Base-by-base conservation (phyloP, 2,888 invertebrate genomes). In the Colletes collaris region DNA sequence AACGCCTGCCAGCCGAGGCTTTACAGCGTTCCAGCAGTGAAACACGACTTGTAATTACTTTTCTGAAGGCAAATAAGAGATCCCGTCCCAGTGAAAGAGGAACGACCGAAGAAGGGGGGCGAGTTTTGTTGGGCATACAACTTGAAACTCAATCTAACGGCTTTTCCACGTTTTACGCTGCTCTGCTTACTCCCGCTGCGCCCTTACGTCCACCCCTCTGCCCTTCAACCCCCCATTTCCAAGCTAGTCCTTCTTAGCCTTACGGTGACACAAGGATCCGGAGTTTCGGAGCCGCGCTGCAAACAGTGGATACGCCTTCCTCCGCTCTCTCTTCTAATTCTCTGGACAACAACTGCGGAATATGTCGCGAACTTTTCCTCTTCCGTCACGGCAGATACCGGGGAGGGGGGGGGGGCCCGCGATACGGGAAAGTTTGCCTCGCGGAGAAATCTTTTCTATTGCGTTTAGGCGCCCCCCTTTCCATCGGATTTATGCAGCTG, bases 121-220 rank as follows among this genome's bases (percentile, higher is more conserved):
- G 84, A 86, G 85, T 89, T 87, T 62, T 86, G 88, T 89, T 87
- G 86, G 44, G 86, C 84, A 84, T 81, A 88, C 88, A 87, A 88
- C 89, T 89, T 87, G 89, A 89, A 89, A 89, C 89, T 89, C 89
- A 89, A 89, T 89, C 89, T 87, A 86, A 87, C 86, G 66, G 80
- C 73, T 82, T 70, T 79, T 66, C 75, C 73, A 66, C 75, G 73
- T 78, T 76, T 76, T 75, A 77, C 76, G 65, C 56, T 66, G 53
- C 46, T 76, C 62, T 66, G 66, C 70, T 72, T 58, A 52, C 72
- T 16, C 62, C 74, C 35, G 62, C 13, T 11, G 65, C 19, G 46
- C 27, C 71, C 44, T 44, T 62, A 37, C 40, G 55, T 13, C 40
- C 19, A 53, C 53, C 19, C 49, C 53, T 50, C 27, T 40, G 8